A percentile compares a stretch with the other conserved stretches of the same genome.
Evolutionary conservation across 2,888 invertebrate genomes (phyloP).

Genomic region (Noctua comes): DNA sequence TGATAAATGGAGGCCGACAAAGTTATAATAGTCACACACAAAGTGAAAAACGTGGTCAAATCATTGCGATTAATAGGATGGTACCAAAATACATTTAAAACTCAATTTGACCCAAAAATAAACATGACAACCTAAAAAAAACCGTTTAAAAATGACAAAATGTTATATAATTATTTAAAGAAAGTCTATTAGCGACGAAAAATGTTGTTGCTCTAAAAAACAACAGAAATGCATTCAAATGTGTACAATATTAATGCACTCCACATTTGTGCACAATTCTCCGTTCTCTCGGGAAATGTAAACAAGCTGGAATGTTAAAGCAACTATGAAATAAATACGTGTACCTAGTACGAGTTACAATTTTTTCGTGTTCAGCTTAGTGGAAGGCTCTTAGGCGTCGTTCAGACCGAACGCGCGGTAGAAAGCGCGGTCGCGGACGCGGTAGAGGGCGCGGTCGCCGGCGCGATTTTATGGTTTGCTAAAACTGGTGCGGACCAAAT

Average conservation of each 20-base stretch:
- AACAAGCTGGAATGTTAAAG: constrained; percentile 50
- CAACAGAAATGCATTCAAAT: constrained; percentile 14
- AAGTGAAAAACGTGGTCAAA: not conserved
- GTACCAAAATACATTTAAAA: not conserved
- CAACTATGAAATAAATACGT: constrained; percentile 51
- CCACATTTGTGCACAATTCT: constrained; percentile 23
- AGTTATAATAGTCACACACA: not conserved
- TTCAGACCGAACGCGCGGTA: not conserved
- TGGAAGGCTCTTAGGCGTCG: constrained; percentile 21
- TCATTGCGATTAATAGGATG: not conserved
- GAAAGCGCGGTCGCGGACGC: not conserved
- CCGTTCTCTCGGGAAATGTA: constrained; percentile 30
- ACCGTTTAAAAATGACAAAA: not conserved
- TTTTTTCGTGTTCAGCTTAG: constrained; percentile 46
- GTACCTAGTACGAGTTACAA: constrained; percentile 27
- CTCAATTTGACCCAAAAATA: too few relatives aligned
- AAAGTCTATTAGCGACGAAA: not conserved
- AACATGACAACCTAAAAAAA: too few relatives aligned
- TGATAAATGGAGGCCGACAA: not conserved
- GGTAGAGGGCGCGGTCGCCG: not conserved
- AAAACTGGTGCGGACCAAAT: not conserved
- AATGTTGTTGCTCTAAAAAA: not conserved
- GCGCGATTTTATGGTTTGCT: not conserved
- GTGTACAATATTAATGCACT: constrained; percentile 27
- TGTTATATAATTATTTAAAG: not conserved